phyloP scores from a whole-genome alignment of 2,888 invertebrate genomes.

The Tachina fera region DNA sequence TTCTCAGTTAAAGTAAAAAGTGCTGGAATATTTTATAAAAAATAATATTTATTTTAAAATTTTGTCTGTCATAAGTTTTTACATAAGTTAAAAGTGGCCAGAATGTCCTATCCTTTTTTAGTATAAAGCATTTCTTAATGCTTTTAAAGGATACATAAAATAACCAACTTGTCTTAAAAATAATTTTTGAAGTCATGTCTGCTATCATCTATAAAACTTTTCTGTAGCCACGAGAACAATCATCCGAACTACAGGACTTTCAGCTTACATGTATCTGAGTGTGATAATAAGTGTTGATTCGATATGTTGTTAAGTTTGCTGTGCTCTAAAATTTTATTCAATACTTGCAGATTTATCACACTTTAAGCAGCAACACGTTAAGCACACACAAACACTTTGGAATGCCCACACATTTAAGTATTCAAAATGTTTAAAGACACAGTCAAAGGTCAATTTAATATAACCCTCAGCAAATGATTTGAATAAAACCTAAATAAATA shows the following conservation, averaged over 20 bases:
- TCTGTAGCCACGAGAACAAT: too few relatives aligned
- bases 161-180: too few relatives aligned
- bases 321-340: conserved; percentile 2
- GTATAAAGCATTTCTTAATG: too few relatives aligned
- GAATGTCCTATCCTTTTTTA: too few relatives aligned
- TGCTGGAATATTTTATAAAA: too few relatives aligned
- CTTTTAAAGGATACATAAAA: too few relatives aligned
- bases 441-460: not conserved
- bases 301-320: not conserved
- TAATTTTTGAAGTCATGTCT: too few relatives aligned
- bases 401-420: not conserved
- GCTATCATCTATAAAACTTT: too few relatives aligned
- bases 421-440: not conserved
- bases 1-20: too few relatives aligned
- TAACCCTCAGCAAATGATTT: not conserved
- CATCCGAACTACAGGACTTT: not conserved
- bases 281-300: not conserved
- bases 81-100: too few relatives aligned
- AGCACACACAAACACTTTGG: conserved; percentile 2
- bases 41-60: too few relatives aligned
- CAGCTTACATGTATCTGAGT: not conserved
- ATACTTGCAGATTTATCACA: conserved; percentile 27
- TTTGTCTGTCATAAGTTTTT: too few relatives aligned
- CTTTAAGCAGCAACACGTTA: conserved; percentile 24
- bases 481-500: not conserved